Base-by-base conservation (phyloP, 2,797 vertebrate genomes). In the Pipistrellus kuhlii region DNA sequence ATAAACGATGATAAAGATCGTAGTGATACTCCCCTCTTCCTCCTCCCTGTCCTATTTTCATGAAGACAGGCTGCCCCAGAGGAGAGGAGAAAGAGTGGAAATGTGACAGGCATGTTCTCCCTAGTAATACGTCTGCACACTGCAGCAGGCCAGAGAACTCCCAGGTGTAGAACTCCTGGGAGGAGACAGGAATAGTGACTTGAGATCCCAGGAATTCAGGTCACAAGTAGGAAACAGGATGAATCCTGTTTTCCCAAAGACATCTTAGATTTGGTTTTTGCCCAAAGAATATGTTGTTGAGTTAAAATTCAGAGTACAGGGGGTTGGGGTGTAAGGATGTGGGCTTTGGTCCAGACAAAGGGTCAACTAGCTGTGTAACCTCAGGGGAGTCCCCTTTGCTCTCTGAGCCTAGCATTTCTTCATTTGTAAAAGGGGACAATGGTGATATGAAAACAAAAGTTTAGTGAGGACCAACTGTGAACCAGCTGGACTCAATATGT, bases 1-100 rank as follows among this genome's bases (percentile, higher is more conserved):
- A 85, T 94, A 86, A 95, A 94, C 27, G 84, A 77, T 64, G 73
- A 78, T 94, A 82, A 69, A 41, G 44, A 83, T 91, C 48, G 0
- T 44, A 57, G 66, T 2, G 4, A 27, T 38, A 51, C 8, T 77
- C 21, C 71, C 46, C 68, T 73, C 53, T n/a, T 53, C 55, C 51
- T 53, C 71, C 14, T 32, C 46, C 11, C 20, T 3, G 4, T 88
- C 57, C 88, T 93, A 35, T 86, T 96, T 96, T 75, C 48, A 87
- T 59, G 85, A 85, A 80, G 62, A 75, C 0, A 0, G 32, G n/a
- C 38, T 80, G 8, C 55, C 30, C 68, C 38, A 20, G 64, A 51
- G 77, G 78, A 73, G 69, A 90, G n/a, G 27, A 84, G 18, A 86
- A 75, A 51, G 66, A 57, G 44, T 6, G 32, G 17, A 9, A 71